Conservation (phyloP, 92 coral and sea anemone species). For the Heteractis magnifica region DNA sequence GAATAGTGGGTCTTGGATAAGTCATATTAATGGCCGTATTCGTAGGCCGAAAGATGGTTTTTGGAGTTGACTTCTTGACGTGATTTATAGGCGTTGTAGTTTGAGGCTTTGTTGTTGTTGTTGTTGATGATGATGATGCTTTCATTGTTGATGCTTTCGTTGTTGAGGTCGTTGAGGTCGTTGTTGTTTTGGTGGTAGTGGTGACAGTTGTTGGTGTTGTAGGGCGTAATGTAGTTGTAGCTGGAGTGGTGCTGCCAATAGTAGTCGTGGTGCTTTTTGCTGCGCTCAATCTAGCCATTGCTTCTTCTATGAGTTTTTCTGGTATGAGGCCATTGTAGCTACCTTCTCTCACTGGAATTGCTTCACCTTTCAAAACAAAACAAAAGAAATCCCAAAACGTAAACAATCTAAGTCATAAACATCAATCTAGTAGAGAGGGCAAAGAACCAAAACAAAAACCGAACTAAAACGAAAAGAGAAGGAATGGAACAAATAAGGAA, state of each 20-base stretch:
- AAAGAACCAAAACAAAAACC: no score
- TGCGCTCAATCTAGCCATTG: slow-evolving; percentile 30
- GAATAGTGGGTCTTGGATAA: slow-evolving; percentile 8
- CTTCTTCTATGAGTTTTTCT: slow-evolving; percentile 62
- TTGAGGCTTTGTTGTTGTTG: slow-evolving; percentile 11
- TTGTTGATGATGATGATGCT: slow-evolving; percentile 25
- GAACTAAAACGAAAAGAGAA: background rate
- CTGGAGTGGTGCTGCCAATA: slow-evolving; percentile 18
- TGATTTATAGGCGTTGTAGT: background rate
- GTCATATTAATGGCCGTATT: background rate
- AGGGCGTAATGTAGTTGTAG: slow-evolving; percentile 10
- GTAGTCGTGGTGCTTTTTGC: slow-evolving; percentile 15
- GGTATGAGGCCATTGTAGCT: slow-evolving; percentile 81
- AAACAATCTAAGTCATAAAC: no score
- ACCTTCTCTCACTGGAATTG: slow-evolving; percentile 77
- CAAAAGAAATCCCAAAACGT: background rate
- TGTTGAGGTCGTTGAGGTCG: slow-evolving; percentile 31
- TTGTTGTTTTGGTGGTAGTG: slow-evolving; percentile 16
- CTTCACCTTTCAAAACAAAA: slow-evolving; percentile 50
- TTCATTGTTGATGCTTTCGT: slow-evolving; percentile 18
- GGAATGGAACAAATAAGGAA: background rate
- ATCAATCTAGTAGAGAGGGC: no score
- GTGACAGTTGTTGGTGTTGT: background rate
- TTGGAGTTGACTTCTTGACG: slow-evolving; percentile 13
- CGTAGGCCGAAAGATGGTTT: background rate